Evolutionary conservation across 2,113 vertebrate genomes (phyloP).

Genomic region (Phocoena sinus): DNA sequence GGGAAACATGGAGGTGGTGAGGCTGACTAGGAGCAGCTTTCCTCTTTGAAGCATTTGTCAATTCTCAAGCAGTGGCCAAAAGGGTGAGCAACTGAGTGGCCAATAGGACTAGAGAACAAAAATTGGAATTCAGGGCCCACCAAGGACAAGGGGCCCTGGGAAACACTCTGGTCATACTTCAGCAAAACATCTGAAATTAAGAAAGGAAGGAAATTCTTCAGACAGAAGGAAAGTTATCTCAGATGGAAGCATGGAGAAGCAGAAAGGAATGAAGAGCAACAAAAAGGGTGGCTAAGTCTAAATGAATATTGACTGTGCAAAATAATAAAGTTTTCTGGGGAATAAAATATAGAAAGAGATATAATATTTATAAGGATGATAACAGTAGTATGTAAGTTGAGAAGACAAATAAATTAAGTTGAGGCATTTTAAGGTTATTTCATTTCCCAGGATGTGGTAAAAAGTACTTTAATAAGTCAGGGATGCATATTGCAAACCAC

Average conservation of each 20-base stretch:
- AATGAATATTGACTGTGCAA: neutral
- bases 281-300: neutral
- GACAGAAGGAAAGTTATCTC: neutral
- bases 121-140: neutral
- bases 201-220: neutral
- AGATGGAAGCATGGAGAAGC: neutral
- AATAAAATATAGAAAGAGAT: neutral
- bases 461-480: neutral
- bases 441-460: neutral
- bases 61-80: neutral
- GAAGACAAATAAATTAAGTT: neutral
- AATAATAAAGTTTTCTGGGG: neutral
- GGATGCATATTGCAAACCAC: neutral
- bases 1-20: neutral
- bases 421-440: neutral
- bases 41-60: neutral
- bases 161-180: neutral
- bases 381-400: neutral
- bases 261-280: neutral
- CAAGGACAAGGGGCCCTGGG: neutral
- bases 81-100: neutral
- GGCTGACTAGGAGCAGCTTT: neutral
- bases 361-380: neutral
- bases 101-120: neutral
- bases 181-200: neutral